Percentiles rank a stretch among this genome's conserved stretches.
These are phyloP conservation scores for Chelon labrosus DNA, from an alignment of 2,797 vertebrate species.

Conservation along the genomic window DNA sequence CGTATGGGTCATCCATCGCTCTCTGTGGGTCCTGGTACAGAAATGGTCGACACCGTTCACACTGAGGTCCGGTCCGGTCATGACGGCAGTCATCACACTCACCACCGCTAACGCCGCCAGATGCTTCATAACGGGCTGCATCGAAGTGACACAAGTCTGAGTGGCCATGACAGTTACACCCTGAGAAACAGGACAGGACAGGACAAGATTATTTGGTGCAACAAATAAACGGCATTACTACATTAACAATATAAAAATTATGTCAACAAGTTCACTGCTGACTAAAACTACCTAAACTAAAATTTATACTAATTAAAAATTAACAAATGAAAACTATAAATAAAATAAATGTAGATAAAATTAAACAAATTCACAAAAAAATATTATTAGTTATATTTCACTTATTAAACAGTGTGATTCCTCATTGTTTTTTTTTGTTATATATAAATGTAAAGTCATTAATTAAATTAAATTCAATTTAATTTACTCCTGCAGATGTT, in stretches of 20 bases:
- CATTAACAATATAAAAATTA: no score
- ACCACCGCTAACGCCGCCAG: constrained; percentile 82
- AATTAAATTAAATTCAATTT: neutral
- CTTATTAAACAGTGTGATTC: no score
- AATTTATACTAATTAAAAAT: neutral
- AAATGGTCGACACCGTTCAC: constrained; percentile 85
- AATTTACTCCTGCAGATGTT: constrained; percentile 86
- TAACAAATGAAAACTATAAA: neutral
- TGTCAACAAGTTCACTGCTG: no score
- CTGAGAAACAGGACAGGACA: constrained; percentile 59
- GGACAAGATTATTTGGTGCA: no score
- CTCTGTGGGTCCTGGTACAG: constrained; percentile 85
- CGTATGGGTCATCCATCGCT: constrained; percentile 75
- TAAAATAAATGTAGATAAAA: neutral
- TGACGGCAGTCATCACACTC: constrained; percentile 89
- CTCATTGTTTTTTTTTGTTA: no score
- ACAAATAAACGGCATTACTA: no score
- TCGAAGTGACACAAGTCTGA: constrained; percentile 90
- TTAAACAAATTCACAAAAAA: neutral
- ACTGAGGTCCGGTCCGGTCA: constrained; percentile 87
- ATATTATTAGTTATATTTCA: no score
- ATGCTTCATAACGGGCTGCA: constrained; percentile 70
- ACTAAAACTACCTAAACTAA: no score
- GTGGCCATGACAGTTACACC: constrained; percentile 89
- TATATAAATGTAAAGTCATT: neutral